Evolutionary conservation across 2,797 vertebrate species (phyloP), one percentile per base, ranked within the genome.

Genomic region (Agapornis canus): DNA sequence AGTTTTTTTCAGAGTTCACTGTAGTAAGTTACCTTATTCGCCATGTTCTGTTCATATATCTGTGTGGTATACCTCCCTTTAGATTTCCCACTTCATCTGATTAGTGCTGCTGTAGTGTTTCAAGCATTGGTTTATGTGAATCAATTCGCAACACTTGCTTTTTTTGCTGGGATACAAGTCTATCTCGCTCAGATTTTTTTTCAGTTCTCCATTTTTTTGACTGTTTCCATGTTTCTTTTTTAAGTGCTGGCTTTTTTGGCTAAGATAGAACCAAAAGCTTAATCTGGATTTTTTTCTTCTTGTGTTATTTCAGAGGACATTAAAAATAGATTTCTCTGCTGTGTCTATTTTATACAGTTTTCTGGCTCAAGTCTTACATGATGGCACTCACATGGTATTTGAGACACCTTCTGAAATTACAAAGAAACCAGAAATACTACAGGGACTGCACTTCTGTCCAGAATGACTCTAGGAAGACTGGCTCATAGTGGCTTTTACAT

Each of bases 201-300:
- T 87, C 90, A 86, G 45, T 92, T 95, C 92, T 94, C 78, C 65
- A 71, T 92, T 94, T 80, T 92, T 95, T 64, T 78, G 49, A 56
- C 70, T 87, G 77, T 60, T 43, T 43, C 43, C 43, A 20, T 43
- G 43, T 43, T 81, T 84, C 80, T 86, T 84, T 94, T 90, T 85
- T 26, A 89, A 85, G 71, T 32, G 26, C 35, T 80, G 40, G 52
- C 31, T 95, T 73, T 79, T 75, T 82, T 65, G 61, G 57, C 61
- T 81, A 94, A 94, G 42, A 94, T 72, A 82, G 76, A 94, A 94
- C 49, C 3, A 32, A 95, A 95, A 89, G 65, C 69, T 91, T 87
- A 69, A 89, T 90, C 94, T 61, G 76, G 82, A 21, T 23, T 37
- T 73, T 78, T 57, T 45, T 45, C 86, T 68, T 31, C 71, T 45